A percentile compares a stretch with the other conserved stretches of the same genome.
These are phyloP conservation scores for Pentalonia nigronervosa DNA, from an alignment of 1,140 invertebrate genomes.

Conservation along the genomic window DNA sequence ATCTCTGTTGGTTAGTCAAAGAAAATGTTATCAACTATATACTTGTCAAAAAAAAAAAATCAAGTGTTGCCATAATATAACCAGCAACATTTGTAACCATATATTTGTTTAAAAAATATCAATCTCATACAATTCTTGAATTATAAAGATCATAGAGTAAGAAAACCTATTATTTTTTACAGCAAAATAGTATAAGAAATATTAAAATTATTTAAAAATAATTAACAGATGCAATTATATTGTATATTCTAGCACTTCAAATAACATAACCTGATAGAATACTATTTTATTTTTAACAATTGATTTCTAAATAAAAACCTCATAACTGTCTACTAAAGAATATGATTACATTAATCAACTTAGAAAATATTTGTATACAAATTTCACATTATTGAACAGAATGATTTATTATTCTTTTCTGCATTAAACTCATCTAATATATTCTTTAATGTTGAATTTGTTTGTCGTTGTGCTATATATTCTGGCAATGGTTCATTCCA, in stretches of 20 bases:
- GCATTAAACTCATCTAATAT: background rate
- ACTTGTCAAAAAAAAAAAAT: no score
- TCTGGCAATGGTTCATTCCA: conserved; percentile 55
- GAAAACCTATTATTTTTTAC: background rate
- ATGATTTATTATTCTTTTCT: background rate
- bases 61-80: no score
- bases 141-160: background rate
- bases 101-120: no score
- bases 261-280: background rate
- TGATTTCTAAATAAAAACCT: background rate
- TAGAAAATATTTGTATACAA: background rate
- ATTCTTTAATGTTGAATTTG: conserved; percentile 14
- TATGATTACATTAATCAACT: background rate
- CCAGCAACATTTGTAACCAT: no score
- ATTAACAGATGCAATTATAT: background rate
- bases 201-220: background rate
- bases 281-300: background rate
- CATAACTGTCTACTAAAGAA: background rate
- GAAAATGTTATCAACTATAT: no score
- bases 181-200: background rate
- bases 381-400: conserved; percentile 41
- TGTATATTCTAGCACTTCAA: background rate
- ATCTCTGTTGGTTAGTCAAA: no score
- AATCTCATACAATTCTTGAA: no score
- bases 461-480: background rate